These are phyloP conservation scores for Drosophila sordidapex DNA, from an alignment of 2,888 invertebrate genomes.

Conservation along the genomic window DNA sequence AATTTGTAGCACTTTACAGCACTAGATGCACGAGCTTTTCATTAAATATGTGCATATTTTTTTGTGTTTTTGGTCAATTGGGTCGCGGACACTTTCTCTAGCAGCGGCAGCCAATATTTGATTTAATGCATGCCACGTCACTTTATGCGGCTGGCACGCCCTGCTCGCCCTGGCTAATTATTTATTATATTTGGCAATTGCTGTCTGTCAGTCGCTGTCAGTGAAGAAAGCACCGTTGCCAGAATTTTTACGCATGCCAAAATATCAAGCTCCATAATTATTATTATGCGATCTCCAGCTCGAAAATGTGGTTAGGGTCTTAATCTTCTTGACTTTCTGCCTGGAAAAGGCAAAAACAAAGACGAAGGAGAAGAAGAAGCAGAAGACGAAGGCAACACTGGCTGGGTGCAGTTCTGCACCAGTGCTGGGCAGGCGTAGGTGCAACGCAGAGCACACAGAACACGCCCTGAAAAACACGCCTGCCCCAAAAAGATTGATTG, in stretches of 20 bases:
- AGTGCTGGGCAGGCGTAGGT: conserved; percentile 78
- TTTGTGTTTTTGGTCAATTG: conserved; percentile 47
- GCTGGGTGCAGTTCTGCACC: conserved; percentile 49
- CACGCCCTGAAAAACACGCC: conserved; percentile 68
- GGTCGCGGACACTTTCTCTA: conserved; percentile 75
- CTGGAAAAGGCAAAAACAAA: conserved; percentile 31
- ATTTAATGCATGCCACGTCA: conserved; percentile 82
- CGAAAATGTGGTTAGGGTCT: conserved; percentile 65
- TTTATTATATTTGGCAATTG: conserved; percentile 83
- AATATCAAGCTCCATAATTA: conserved; percentile 63
- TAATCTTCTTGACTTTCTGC: conserved; percentile 62
- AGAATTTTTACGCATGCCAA: conserved; percentile 80
- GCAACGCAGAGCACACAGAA: conserved; percentile 81
- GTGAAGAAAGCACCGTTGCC: conserved; percentile 68
- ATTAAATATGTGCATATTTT: conserved; percentile 14
- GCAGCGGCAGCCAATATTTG: conserved; percentile 71
- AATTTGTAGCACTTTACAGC: conserved; percentile 5
- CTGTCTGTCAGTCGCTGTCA: conserved; percentile 82
- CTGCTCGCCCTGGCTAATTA: conserved; percentile 72
- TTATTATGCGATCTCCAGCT: conserved; percentile 57
- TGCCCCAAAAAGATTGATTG: conserved; percentile 70
- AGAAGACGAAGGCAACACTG: conserved; percentile 3
- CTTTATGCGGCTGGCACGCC: conserved; percentile 66
- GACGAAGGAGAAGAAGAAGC: conserved; percentile 4
- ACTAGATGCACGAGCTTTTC: conserved; percentile 16